Percentiles rank a stretch among this genome's conserved stretches.
Evolutionary conservation across 1,140 invertebrate genomes (phyloP).

Genomic region (Apis mellifera): DNA sequence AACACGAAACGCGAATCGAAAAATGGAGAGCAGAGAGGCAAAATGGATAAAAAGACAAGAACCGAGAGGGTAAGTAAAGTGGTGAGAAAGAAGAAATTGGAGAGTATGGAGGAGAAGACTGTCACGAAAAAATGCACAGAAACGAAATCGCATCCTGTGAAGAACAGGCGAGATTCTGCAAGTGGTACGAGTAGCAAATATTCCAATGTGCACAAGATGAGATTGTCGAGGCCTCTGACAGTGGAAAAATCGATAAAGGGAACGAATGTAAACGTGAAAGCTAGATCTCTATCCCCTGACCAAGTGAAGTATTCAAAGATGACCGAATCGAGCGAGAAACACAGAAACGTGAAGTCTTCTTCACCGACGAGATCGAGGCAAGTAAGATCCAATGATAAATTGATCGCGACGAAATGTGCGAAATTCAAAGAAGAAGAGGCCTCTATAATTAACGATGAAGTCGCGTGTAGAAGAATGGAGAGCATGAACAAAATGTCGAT

Average conservation of each 20-base stretch:
- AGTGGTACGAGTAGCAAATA: not conserved
- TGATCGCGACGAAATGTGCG: not conserved
- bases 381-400: not conserved
- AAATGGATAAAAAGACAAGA: not conserved
- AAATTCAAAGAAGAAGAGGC: constrained; percentile 15
- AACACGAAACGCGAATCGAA: not conserved
- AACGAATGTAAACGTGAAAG: constrained; percentile 11
- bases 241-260: not conserved
- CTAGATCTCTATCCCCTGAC: constrained; percentile 62
- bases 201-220: constrained; percentile 4
- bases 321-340: constrained; percentile 6
- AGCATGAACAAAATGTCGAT: not conserved
- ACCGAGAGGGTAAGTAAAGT: not conserved
- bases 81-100: not conserved
- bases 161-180: not conserved
- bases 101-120: not conserved
- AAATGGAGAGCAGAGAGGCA: not conserved
- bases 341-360: constrained; percentile 34
- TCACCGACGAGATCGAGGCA: constrained; percentile 37
- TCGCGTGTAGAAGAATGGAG: not conserved
- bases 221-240: not conserved
- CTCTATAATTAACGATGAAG: too few relatives aligned
- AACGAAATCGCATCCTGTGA: not conserved
- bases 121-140: not conserved
- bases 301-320: constrained; percentile 53